Base-by-base conservation (phyloP, 37 sponge, comb jelly and placozoan species). In the Chondrosia reniformis region DNA sequence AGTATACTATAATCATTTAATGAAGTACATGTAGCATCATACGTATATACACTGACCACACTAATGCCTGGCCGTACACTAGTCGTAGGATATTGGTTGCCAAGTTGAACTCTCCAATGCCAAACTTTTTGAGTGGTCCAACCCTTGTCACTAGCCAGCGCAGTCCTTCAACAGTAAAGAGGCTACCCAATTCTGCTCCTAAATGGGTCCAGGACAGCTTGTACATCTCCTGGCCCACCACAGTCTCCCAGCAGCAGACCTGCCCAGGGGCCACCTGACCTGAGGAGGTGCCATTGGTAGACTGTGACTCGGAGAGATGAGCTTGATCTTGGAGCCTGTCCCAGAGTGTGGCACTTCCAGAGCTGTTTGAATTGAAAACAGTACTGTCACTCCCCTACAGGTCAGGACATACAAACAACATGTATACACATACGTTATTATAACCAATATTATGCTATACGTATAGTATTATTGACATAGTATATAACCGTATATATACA, bases 201-300 rank as follows among this genome's bases (percentile, higher is more conserved):
- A 89, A 71, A 22, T 89, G 81, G 0, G 81, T 84, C 44, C 81
- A 34, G 49, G 84, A 67, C 33, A 91, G 81, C 42, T 87, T 82
- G 63, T 78, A 91, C 63, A 91, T 57, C 55, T 87, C 91, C 54
- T 91, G 91, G 12, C 91, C 91, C 2, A 86, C 58, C 25, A 54
- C 31, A 30, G 87, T 91, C 84, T 91, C 91, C 91, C 91, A 91
- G 78, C 91, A 91, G 59, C 90, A 89, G 28, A 0, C 33, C 2
- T 24, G 62, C 30, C 22, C 54, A 55, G 25, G 39, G 17, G 42
- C 1, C 22, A 34, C 10, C 15, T 10, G 15, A 9, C 17, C 39
- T 19, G 72, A 25, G 43, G 42, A 40, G 61, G n/a, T 59, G 17
- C 22, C 61, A n/a, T n/a, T n/a, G n/a, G n/a, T n/a, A n/a, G n/a